Evolutionary conservation across 2,888 invertebrate species (phyloP), one percentile per base, ranked within the genome.

Genomic region (Oeneis ivallda): DNA sequence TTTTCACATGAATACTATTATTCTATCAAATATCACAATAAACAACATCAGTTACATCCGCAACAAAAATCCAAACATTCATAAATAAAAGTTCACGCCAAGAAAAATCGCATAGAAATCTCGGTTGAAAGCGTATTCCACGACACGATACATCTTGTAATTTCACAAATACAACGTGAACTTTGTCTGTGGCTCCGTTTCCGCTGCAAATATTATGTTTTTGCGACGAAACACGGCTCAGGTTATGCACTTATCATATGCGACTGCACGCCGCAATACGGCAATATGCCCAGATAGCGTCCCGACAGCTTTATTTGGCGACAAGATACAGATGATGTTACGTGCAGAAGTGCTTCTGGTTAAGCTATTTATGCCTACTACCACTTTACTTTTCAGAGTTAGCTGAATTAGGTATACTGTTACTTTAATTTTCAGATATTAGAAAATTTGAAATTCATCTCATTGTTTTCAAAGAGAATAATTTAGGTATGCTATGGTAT

Each of bases 211-310:
- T 75, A 75, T 76, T 75, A 75, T 76, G 75, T 75, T 76, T 74
- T 72, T 73, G 75, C 70, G 69, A 71, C 71, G 71, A 72, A 73
- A 69, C 70, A 71, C 74, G 74, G 73, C 70, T 67, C 66, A 64
- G 71, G 73, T 68, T 70, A 66, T 72, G 73, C 74, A 85, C 82
- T 84, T 85, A 85, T 86, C 79, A 79, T 86, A 84, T 83, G 85
- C 84, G 82, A 79, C 74, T 79, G 79, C 83, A 84, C 82, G 84
- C 75, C 75, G 79, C 83, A 82, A 82, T 84, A 34, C 6, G n/a
- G 79, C 83, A 82, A 26, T 37, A 83, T 83, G 83, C 84, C 83
- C 79, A 84, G 86, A 84, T 85, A 85, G 79, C 75, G 77, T 65
- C 43, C 71, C 52, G 74, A 84, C 85, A 82, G 83, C 79, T 85